A percentile compares a stretch with the other conserved stretches of the same genome.
These are phyloP conservation scores for Augochlorella aurata DNA, from an alignment of 2,888 invertebrate genomes.

Conservation along the genomic window DNA sequence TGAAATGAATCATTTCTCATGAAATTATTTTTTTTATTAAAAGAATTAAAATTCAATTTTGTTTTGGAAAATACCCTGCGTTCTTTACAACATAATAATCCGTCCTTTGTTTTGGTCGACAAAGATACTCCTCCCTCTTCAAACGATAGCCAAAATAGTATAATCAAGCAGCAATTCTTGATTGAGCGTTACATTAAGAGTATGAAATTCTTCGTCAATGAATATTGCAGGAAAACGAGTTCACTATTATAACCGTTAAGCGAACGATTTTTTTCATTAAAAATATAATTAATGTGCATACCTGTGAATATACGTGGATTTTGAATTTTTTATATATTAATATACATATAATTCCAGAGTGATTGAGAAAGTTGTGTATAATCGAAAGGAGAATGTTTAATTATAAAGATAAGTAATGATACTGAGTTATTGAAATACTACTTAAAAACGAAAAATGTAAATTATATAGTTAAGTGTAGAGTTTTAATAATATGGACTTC, in stretches of 20 bases:
- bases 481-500: conserved; percentile 61
- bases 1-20: background rate
- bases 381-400: conserved; percentile 51
- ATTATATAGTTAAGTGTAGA: conserved; percentile 62
- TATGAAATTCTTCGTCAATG: background rate
- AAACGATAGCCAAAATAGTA: conserved; percentile 14
- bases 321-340: conserved; percentile 31
- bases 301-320: conserved; percentile 35
- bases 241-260: conserved; percentile 17
- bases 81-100: conserved; percentile 48
- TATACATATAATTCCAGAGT: conserved; percentile 48
- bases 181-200: background rate
- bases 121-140: conserved; percentile 57
- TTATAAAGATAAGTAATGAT: conserved; percentile 50
- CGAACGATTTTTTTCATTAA: conserved; percentile 25
- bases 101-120: conserved; percentile 58
- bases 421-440: conserved; percentile 46
- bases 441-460: conserved; percentile 57
- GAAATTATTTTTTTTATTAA: background rate
- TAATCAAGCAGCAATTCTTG: conserved; percentile 12
- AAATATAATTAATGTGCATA: conserved; percentile 37
- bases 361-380: conserved; percentile 52
- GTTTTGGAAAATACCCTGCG: background rate
- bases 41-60: conserved; percentile 9
- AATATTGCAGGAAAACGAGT: conserved; percentile 20